Evolutionary conservation across 2,797 vertebrate species (phyloP).

Genomic region (Enteromius radiatus): DNA sequence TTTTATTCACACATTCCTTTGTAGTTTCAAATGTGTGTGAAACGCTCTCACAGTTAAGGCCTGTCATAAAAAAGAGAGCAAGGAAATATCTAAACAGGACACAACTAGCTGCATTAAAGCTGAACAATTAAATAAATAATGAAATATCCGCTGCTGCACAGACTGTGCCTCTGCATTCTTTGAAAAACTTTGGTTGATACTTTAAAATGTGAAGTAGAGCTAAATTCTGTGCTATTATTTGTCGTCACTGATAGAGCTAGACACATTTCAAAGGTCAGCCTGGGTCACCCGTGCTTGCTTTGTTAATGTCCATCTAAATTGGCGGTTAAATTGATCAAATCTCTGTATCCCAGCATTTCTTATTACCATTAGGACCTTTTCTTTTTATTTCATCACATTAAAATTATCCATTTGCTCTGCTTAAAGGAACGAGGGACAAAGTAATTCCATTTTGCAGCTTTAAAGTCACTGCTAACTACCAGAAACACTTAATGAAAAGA

Average conservation of each 20-base stretch:
- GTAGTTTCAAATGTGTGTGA: background rate
- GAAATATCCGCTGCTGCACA: background rate
- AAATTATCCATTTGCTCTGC: slow-evolving; percentile 62
- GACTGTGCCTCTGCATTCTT: slow-evolving; percentile 1
- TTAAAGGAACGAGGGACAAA: slow-evolving; percentile 65
- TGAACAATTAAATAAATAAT: background rate
- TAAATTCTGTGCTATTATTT: slow-evolving; percentile 8
- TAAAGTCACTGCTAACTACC: slow-evolving; percentile 77
- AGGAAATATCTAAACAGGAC: background rate
- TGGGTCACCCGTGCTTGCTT: slow-evolving; percentile 4
- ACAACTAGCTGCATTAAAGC: background rate
- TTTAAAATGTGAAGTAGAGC: slow-evolving; percentile 3
- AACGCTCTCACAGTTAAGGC: background rate
- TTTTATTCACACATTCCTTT: background rate
- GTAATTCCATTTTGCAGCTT: slow-evolving; percentile 72
- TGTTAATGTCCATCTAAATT: slow-evolving; percentile 36
- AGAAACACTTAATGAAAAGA: slow-evolving; percentile 77
- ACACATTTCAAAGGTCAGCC: slow-evolving; percentile 30
- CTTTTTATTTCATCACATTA: slow-evolving; percentile 48
- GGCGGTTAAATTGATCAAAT: slow-evolving; percentile 28
- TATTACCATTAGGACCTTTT: slow-evolving; percentile 19
- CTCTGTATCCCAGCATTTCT: slow-evolving; percentile 21
- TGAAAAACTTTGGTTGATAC: background rate
- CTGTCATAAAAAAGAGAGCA: slow-evolving; percentile 6
- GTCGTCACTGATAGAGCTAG: slow-evolving; percentile 7